Conservation (phyloP, 2,888 invertebrate species). For the Parapristionchus giblindavisi region DNA sequence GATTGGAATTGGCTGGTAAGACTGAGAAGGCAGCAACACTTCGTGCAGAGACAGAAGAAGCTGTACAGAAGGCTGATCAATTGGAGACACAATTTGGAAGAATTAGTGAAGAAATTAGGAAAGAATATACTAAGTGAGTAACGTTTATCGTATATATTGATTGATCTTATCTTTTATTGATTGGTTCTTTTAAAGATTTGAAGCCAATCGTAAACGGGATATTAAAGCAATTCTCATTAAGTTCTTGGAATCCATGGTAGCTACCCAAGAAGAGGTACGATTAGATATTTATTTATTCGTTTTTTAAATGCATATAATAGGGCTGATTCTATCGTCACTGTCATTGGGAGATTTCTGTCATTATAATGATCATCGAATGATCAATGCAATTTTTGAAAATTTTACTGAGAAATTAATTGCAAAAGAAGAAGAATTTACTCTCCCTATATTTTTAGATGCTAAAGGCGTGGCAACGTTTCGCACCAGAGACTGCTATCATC, state of each 20-base stretch:
- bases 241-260: slow-evolving; percentile 91
- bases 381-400: background rate
- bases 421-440: background rate
- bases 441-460: slow-evolving; percentile 39
- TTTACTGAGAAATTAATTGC: background rate
- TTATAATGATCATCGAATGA: background rate
- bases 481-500: slow-evolving; percentile 92
- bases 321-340: background rate
- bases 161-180: background rate
- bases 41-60: slow-evolving; percentile 77
- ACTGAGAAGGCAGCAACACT: slow-evolving; percentile 89
- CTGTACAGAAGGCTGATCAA: slow-evolving; percentile 85
- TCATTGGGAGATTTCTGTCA: too few species aligned
- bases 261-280: slow-evolving; percentile 91
- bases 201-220: slow-evolving; percentile 81
- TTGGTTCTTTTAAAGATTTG: slow-evolving; percentile 19
- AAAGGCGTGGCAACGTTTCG: slow-evolving; percentile 74
- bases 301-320: slow-evolving; percentile 1
- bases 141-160: slow-evolving; percentile 5
- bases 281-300: background rate
- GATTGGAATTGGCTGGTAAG: slow-evolving; percentile 85
- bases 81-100: slow-evolving; percentile 95
- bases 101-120: slow-evolving; percentile 78
- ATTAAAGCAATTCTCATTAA: slow-evolving; percentile 88
- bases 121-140: slow-evolving; percentile 72